A percentile compares a stretch with the other conserved stretches of the same genome.
Evolutionary conservation across 2,888 invertebrate species (phyloP).

Genomic region (Chrysina gloriosa): DNA sequence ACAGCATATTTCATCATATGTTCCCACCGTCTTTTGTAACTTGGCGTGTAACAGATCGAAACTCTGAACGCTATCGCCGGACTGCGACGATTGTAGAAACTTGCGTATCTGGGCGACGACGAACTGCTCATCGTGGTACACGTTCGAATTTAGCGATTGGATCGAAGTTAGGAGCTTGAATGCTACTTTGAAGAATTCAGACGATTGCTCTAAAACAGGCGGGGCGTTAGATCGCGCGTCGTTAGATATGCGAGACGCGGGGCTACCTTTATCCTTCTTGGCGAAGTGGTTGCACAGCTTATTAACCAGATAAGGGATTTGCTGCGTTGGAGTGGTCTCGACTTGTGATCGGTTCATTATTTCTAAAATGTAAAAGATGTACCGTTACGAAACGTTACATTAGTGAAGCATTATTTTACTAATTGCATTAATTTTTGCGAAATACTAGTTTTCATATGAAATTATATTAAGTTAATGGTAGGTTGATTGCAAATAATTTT

Average conservation of each 20-base stretch:
- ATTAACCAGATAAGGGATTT: slow-evolving; percentile 49
- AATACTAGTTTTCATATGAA: background rate
- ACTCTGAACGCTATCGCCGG: slow-evolving; percentile 55
- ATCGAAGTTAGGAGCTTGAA: slow-evolving; percentile 54
- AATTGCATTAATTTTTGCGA: slow-evolving; percentile 10
- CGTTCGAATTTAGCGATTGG: slow-evolving; percentile 53
- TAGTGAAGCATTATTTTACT: slow-evolving; percentile 25
- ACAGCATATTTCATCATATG: no score
- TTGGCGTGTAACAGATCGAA: slow-evolving; percentile 60
- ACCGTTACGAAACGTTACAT: slow-evolving; percentile 1
- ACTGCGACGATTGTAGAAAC: slow-evolving; percentile 48
- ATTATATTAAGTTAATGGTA: slow-evolving; percentile 4
- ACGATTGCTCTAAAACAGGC: slow-evolving; percentile 53
- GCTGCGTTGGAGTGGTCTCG: slow-evolving; percentile 41
- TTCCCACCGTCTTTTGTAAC: slow-evolving; percentile 58
- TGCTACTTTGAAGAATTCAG: slow-evolving; percentile 54
- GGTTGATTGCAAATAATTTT: slow-evolving; percentile 32
- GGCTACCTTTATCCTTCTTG: slow-evolving; percentile 54
- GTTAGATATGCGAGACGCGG: background rate
- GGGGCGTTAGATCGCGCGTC: background rate
- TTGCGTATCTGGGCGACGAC: slow-evolving; percentile 49
- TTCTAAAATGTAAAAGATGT: slow-evolving; percentile 33
- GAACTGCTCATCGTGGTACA: slow-evolving; percentile 55
- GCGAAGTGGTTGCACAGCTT: slow-evolving; percentile 61
- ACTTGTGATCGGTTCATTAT: slow-evolving; percentile 48